A percentile compares a stretch with the other conserved stretches of the same genome.
These are phyloP conservation scores for Lymantria monacha DNA, from an alignment of 2,888 invertebrate species.

Conservation along the genomic window DNA sequence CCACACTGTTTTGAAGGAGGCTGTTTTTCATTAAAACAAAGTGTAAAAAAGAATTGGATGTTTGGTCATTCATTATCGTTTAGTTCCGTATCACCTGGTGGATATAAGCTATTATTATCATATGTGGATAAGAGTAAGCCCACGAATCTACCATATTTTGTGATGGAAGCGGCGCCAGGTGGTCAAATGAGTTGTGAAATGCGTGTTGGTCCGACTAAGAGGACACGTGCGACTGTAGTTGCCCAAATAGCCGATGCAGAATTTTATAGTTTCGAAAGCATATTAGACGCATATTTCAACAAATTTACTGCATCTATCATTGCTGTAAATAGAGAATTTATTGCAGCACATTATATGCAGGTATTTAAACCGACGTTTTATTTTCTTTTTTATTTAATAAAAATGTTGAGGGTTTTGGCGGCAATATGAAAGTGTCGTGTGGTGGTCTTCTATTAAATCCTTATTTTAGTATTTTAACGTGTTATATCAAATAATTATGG, in stretches of 20 bases:
- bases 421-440: no score
- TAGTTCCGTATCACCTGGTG: constrained; percentile 75
- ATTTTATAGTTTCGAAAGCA: constrained; percentile 70
- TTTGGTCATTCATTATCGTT: constrained; percentile 69
- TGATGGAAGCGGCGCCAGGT: constrained; percentile 75
- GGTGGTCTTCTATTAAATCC: no score
- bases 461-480: no score
- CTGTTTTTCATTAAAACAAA: constrained; percentile 63
- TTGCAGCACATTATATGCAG: constrained; percentile 72
- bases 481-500: no score
- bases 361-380: constrained; percentile 30
- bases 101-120: constrained; percentile 67
- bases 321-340: constrained; percentile 72
- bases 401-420: no score
- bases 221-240: constrained; percentile 64
- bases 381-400: background rate
- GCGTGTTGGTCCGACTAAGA: constrained; percentile 61
- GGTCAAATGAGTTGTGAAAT: constrained; percentile 73
- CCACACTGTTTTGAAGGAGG: constrained; percentile 78
- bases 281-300: constrained; percentile 66
- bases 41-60: constrained; percentile 58
- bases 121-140: constrained; percentile 60
- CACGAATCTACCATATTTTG: constrained; percentile 62
- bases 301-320: constrained; percentile 66
- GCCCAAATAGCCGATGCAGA: constrained; percentile 68